phyloP scores from a whole-genome alignment of 2,797 vertebrate genomes.

The Premnoplex brunnescens region DNA sequence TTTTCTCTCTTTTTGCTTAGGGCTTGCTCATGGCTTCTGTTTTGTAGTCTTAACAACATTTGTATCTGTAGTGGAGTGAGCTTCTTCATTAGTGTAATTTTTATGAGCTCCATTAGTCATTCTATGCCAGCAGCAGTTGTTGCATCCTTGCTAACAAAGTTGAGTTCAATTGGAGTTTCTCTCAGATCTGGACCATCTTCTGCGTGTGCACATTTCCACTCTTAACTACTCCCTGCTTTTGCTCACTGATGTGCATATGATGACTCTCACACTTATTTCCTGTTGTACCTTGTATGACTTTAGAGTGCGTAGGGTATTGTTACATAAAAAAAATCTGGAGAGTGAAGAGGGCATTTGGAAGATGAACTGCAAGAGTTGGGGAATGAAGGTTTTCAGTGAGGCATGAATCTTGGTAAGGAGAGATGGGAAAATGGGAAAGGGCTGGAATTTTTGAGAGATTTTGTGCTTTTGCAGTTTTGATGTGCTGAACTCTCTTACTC shows the following conservation, averaged over 20 bases:
- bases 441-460: not conserved
- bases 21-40: not conserved
- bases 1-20: fast-evolving
- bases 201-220: fast-evolving
- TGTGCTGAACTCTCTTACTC: not conserved
- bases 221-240: not conserved
- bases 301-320: fast-evolving
- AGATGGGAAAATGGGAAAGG: not conserved
- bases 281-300: not conserved
- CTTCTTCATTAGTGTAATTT: not conserved
- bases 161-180: not conserved
- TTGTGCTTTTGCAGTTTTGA: not conserved
- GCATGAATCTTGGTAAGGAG: not conserved
- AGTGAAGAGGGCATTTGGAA: not conserved
- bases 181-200: not conserved
- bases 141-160: not conserved
- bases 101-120: not conserved
- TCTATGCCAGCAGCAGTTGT: not conserved
- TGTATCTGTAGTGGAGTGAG: not conserved
- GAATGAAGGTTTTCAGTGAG: not conserved
- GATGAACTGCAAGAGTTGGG: not conserved
- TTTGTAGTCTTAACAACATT: not conserved
- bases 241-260: not conserved
- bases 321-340: not conserved
- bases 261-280: not conserved